These are phyloP conservation scores for Drosophila gunungcola DNA, from an alignment of 1,140 invertebrate genomes.

Conservation along the genomic window DNA sequence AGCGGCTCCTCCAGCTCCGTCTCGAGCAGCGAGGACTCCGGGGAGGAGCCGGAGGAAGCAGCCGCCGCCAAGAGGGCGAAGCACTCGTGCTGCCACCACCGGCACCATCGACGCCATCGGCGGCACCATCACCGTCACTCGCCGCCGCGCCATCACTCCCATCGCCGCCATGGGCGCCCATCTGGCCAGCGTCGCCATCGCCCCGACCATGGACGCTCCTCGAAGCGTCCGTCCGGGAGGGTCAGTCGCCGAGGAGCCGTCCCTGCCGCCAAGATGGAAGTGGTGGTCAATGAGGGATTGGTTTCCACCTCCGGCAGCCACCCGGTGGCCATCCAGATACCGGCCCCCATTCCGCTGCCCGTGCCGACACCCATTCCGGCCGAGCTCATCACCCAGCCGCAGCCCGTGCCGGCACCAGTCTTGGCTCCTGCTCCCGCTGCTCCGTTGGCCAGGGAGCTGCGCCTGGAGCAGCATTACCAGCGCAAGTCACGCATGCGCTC, in stretches of 20 bases:
- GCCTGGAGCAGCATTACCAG: too few species aligned
- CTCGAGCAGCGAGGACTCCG: conserved; percentile 4
- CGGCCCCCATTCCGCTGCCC: conserved; percentile 16
- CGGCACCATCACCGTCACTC: conserved; percentile 3
- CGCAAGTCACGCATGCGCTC: too few species aligned
- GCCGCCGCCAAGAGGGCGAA: not conserved
- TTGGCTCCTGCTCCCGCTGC: not conserved
- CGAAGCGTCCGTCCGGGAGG: not conserved
- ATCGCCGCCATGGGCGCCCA: too few species aligned
- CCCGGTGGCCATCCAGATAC: conserved; percentile 1
- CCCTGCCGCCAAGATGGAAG: not conserved
- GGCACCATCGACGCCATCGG: conserved; percentile 16
- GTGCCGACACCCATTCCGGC: conserved; percentile 10
- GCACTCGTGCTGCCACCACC: conserved; percentile 14
- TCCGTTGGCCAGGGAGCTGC: too few species aligned
- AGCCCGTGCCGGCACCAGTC: not conserved
- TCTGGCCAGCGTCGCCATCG: not conserved
- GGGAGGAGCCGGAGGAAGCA: not conserved
- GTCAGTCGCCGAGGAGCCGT: not conserved
- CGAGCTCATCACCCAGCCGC: not conserved
- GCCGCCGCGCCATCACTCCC: not conserved
- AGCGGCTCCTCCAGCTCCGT: conserved; percentile 11
- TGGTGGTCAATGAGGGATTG: too few species aligned
- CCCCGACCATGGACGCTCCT: not conserved
- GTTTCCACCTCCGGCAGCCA: not conserved